A percentile compares a stretch with the other conserved stretches of the same genome.
Conservation (phyloP, 2,797 vertebrate species). For the Anabacerthia variegaticeps region DNA sequence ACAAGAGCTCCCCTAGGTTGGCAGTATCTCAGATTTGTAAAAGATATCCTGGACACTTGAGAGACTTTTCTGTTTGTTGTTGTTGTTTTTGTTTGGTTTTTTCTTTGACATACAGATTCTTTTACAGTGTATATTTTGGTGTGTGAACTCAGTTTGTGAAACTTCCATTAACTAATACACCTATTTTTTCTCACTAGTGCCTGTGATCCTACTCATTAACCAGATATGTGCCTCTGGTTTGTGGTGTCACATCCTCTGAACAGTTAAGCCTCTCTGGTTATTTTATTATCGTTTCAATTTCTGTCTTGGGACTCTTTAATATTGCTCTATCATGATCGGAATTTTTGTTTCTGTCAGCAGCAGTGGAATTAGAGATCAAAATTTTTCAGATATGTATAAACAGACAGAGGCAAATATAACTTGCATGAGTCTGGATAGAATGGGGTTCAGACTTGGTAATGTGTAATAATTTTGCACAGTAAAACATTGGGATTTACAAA, state of each 20-base stretch:
- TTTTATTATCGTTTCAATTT: not conserved
- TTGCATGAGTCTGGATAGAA: not conserved
- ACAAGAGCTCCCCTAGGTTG: not conserved
- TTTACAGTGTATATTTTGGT: not conserved
- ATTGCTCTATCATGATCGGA: not conserved
- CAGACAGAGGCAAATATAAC: not conserved
- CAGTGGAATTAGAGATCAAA: not conserved
- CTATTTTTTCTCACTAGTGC: not conserved
- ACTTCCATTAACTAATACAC: not conserved
- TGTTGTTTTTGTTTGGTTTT: rapidly evolving
- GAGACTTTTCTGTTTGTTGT: not conserved
- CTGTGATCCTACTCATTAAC: not conserved
- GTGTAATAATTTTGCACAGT: not conserved
- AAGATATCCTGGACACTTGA: not conserved
- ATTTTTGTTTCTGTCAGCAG: not conserved
- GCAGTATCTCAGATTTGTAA: not conserved
- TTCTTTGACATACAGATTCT: not conserved
- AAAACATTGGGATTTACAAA: not conserved
- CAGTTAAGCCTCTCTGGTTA: not conserved
- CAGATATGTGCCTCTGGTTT: not conserved
- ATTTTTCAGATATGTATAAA: not conserved
- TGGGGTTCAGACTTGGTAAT: not conserved
- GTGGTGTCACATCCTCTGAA: not conserved
- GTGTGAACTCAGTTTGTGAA: not conserved
- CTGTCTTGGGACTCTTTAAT: not conserved